Evolutionary conservation across 2,113 vertebrate genomes (phyloP).

Genomic region (Notechis scutatus): DNA sequence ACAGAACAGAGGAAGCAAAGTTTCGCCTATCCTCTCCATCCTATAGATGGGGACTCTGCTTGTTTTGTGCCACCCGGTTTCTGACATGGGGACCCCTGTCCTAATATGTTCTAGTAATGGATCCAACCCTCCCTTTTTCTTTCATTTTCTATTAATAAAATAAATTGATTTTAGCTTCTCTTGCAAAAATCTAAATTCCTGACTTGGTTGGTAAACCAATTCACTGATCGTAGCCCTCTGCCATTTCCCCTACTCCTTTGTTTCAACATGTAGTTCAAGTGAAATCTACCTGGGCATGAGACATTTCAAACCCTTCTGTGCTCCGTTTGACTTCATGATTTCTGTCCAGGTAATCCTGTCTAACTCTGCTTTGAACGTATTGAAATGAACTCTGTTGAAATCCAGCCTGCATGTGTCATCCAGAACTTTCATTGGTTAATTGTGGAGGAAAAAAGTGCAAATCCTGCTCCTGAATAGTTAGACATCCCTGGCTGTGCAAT

Average conservation of each 20-base stretch:
- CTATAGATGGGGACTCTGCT: no score
- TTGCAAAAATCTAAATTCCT: background rate
- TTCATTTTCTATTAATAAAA: background rate
- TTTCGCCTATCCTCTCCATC: rapidly evolving
- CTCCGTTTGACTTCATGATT: background rate
- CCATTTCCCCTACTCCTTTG: background rate
- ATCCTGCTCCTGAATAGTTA: background rate
- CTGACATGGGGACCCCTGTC: no score
- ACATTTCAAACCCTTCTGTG: background rate
- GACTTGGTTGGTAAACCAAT: background rate
- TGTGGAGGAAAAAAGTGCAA: background rate
- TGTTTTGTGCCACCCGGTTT: no score
- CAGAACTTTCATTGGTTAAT: background rate
- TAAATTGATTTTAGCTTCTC: background rate
- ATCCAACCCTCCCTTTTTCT: background rate
- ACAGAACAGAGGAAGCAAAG: no score
- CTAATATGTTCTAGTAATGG: background rate
- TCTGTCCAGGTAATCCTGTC: background rate
- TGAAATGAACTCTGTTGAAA: background rate
- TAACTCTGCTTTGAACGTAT: background rate
- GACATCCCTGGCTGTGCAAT: background rate
- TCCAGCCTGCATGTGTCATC: background rate
- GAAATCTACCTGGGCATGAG: background rate
- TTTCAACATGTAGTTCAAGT: background rate
- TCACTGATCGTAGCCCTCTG: background rate